Evolutionary conservation across 1,140 invertebrate genomes (phyloP).

Genomic region (Catajapyx aquilonaris): DNA sequence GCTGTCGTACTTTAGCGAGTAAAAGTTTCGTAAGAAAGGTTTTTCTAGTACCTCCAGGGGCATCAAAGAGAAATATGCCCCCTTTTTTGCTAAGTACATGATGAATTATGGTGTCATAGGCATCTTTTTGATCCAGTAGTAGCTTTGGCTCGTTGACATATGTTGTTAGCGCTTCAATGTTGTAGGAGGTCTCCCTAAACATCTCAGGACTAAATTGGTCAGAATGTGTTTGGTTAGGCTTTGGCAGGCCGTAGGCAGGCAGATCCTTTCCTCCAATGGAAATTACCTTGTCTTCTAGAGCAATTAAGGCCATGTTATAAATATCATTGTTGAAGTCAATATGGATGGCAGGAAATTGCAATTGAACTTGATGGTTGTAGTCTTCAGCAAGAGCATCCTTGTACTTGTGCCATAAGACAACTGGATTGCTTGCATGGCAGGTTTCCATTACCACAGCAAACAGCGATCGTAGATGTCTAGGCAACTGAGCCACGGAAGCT

Average conservation of each 20-base stretch:
- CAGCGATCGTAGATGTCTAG: constrained; percentile 20
- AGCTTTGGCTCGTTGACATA: neutral
- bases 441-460: constrained; percentile 20
- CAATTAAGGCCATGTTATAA: constrained; percentile 14
- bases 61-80: constrained; percentile 12
- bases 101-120: constrained; percentile 11
- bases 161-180: constrained; percentile 1
- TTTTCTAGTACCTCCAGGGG: constrained; percentile 13
- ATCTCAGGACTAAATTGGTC: neutral
- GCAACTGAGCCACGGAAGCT: constrained; percentile 14
- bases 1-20: constrained; percentile 12
- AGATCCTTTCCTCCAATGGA: neutral
- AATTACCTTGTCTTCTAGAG: neutral
- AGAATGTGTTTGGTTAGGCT: neutral
- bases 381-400: constrained; percentile 17
- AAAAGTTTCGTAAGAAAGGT: constrained; percentile 13
- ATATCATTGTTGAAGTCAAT: constrained; percentile 18
- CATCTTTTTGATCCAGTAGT: neutral
- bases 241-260: neutral
- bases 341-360: constrained; percentile 15
- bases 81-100: constrained; percentile 4
- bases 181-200: neutral
- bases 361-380: constrained; percentile 12
- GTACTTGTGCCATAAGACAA: constrained; percentile 17
- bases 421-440: constrained; percentile 15